A percentile compares a stretch with the other conserved stretches of the same genome.
phyloP scores from a whole-genome alignment of 2,113 vertebrate genomes.

The Callithrix jacchus region DNA sequence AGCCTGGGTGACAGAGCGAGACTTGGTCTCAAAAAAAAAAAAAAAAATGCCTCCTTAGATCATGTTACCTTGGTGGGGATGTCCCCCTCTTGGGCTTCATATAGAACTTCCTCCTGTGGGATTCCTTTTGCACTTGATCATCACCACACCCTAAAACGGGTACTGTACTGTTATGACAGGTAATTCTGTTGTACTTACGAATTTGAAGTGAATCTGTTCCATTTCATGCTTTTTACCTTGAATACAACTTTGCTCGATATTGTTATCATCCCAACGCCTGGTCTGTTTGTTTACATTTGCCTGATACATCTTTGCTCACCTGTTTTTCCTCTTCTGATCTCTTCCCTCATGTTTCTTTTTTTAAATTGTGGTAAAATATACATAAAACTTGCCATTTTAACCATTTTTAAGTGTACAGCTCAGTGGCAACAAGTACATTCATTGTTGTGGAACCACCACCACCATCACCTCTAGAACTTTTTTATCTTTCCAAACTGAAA shows the following conservation, averaged over 20 bases:
- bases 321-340: background rate
- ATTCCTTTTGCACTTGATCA: background rate
- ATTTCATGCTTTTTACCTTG: background rate
- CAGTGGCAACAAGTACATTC: background rate
- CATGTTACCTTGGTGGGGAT: background rate
- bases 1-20: no score
- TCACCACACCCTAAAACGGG: background rate
- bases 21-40: no score
- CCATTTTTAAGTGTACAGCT: background rate
- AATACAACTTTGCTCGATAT: background rate
- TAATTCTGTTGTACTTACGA: background rate
- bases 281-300: background rate
- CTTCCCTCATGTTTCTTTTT: background rate
- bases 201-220: background rate
- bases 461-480: background rate
- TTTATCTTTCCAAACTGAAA: background rate
- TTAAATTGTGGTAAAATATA: background rate
- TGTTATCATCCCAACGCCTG: background rate
- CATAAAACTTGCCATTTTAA: background rate
- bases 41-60: background rate
- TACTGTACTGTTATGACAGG: background rate
- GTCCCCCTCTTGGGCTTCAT: background rate
- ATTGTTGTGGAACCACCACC: background rate
- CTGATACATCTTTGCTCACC: background rate
- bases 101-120: background rate